phyloP scores from a whole-genome alignment of 1,140 invertebrate genomes.

The Ips typographus region DNA sequence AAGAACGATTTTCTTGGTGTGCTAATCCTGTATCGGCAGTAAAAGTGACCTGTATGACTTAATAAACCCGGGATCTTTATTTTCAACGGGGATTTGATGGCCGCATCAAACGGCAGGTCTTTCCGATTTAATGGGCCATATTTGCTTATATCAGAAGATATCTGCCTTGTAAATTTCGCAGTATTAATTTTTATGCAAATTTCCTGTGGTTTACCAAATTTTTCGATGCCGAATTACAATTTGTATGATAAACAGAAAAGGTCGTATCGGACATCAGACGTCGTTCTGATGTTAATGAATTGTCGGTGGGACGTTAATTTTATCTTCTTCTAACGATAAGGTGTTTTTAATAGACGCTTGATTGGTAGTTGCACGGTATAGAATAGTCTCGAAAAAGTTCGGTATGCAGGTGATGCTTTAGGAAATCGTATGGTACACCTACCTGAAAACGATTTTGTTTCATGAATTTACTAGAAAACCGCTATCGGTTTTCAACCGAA shows the following conservation, averaged over 20 bases:
- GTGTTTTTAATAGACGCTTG: not conserved
- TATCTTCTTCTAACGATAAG: slow-evolving; percentile 1
- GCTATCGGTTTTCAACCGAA: slow-evolving; percentile 18
- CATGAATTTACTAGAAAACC: slow-evolving; percentile 11
- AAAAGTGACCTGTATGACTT: slow-evolving; percentile 38
- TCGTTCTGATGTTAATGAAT: slow-evolving; percentile 1
- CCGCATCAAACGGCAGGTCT: slow-evolving; percentile 32
- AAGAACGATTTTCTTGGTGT: slow-evolving; percentile 35
- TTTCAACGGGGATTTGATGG: slow-evolving; percentile 39
- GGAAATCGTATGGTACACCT: not conserved
- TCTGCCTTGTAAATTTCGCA: slow-evolving; percentile 32
- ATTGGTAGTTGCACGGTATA: not conserved
- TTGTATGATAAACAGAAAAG: slow-evolving; percentile 22
- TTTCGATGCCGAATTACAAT: slow-evolving; percentile 10
- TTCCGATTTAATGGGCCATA: slow-evolving; percentile 32
- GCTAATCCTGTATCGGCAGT: slow-evolving; percentile 39
- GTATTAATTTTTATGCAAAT: slow-evolving; percentile 39
- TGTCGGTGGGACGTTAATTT: not conserved
- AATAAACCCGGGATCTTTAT: slow-evolving; percentile 42
- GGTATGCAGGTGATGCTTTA: not conserved
- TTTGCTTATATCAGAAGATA: slow-evolving; percentile 33
- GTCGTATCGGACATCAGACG: not conserved
- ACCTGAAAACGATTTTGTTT: not conserved
- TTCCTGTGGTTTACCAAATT: slow-evolving; percentile 38
- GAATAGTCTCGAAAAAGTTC: not conserved